Percentiles rank a stretch among this genome's conserved stretches.
Evolutionary conservation across 2,113 vertebrate genomes (phyloP).

Genomic region (Zosterops pallidus): DNA sequence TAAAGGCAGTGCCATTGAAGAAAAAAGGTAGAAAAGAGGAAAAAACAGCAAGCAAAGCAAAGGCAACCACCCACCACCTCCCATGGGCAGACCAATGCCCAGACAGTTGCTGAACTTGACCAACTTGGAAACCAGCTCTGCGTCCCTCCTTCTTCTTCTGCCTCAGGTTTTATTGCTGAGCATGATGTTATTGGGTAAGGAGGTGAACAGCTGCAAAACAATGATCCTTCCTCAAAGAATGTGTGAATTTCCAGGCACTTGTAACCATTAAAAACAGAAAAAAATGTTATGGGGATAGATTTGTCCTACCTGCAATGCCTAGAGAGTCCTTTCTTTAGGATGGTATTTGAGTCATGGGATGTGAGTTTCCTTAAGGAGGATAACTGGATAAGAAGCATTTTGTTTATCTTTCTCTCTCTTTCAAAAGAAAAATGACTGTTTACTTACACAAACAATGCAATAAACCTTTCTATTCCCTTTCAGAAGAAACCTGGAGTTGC

Average conservation of each 20-base stretch:
- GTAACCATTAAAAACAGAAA: neutral
- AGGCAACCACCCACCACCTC: neutral
- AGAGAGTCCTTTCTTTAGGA: neutral
- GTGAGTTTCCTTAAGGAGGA: neutral
- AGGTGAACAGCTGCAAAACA: neutral
- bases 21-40: neutral
- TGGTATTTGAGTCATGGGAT: neutral
- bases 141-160: neutral
- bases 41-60: neutral
- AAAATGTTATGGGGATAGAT: neutral
- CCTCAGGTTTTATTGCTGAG: neutral
- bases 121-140: neutral
- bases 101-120: neutral
- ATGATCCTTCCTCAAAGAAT: neutral
- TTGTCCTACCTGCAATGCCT: neutral
- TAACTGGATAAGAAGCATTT: neutral
- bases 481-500: slow-evolving; percentile 15
- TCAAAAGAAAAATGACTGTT: neutral
- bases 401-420: slow-evolving; percentile 11
- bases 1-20: neutral
- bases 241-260: neutral
- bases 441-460: neutral
- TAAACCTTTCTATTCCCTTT: neutral
- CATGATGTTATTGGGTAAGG: neutral
- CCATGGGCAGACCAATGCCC: neutral